Evolutionary conservation across 2,888 invertebrate species (phyloP), one percentile per base, ranked within the genome.

Genomic region (Athrips mouffetella): DNA sequence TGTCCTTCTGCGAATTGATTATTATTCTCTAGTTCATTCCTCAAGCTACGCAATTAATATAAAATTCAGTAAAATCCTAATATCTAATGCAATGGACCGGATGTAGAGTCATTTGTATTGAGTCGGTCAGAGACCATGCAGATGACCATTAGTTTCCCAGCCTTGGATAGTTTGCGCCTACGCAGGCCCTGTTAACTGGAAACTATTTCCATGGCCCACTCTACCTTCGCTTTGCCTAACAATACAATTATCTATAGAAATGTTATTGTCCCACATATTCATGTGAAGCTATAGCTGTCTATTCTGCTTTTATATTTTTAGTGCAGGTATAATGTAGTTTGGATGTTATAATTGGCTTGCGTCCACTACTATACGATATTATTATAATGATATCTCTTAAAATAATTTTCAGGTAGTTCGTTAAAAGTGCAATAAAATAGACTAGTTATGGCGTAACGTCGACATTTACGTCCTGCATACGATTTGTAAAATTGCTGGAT

Each of bases 81-180:
- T 37, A 37, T 37, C 8, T 11, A 7, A 20, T 13, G 25, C 1
- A 44, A 20, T 35, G 15, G 42, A 21, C 47, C 50, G 50, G 47
- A 50, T 45, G 41, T 39, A 13, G 13, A 31, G 31, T 33, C 47
- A 50, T 50, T 50, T 46, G 30, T 50, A 47, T 50, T 31, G 39
- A 37, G 45, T 50, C 10, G 42, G 37, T 45, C 11, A 41, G 46
- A 35, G 21, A 16, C 41, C 41, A 18, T n/a, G 25, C 35, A 40
- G 31, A 31, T 45, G 33, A 52, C 47, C 49, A 54, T 56, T 56
- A 49, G 52, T 51, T 52, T 39, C 27, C 47, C 45, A n/a, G 48
- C 39, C 35, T 46, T 45, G 31, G 25, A 23, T 37, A 47, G 40
- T 44, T 21, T 6, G 30, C 54, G 49, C 56, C 56, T 31, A 56